Evolutionary conservation across 2,113 vertebrate genomes (phyloP), one percentile per base, ranked within the genome.

Genomic region (Crotalus viridis): DNA sequence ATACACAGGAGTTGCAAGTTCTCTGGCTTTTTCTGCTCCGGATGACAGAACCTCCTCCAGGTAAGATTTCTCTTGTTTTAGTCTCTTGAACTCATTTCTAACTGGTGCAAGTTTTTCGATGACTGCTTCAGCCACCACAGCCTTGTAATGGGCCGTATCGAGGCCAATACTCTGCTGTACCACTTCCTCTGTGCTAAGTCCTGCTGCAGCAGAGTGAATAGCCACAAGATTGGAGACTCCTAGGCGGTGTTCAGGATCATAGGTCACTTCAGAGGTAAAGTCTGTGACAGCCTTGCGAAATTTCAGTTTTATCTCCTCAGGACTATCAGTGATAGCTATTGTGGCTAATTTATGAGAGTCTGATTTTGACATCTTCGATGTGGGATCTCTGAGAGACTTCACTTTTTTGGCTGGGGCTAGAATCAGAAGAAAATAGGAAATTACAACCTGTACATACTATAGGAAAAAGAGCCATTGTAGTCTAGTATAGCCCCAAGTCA

Each of bases 301-400:
- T 90, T 99, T 99, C 74, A 98, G 95, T 56, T 97, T 96, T 3
- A 99, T 98, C 90, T 99, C 98, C 0, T 99, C 99, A 0, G 99
- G 98, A 48, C 97, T 97, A 97, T 99, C 99, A 0, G 97, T 98
- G 93, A 99, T 96, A 89, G n/a, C 91, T 3, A 99, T 95, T 0
- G 99, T 98, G 21, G 99, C 99, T 94, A 99, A 95, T 17, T 91
- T 95, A 61, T 99, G 98, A 0, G 98, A 97, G 97, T 99, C 99
- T 0, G 99, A 99, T 95, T 99, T 99, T 6, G 99, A 99, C 99
- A 99, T 99, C 96, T 99, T 99, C 89, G 96, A 96, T 0, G 98
- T 90, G 0, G 99, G 98, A 94, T 99, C 98, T n/a, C 99, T 97
- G 39, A 99, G 98, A 54, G 99, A 99, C 95, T 98, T 99, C 22